These are phyloP conservation scores for Drosophila arizonae DNA, from an alignment of 1,140 invertebrate species.

Conservation along the genomic window DNA sequence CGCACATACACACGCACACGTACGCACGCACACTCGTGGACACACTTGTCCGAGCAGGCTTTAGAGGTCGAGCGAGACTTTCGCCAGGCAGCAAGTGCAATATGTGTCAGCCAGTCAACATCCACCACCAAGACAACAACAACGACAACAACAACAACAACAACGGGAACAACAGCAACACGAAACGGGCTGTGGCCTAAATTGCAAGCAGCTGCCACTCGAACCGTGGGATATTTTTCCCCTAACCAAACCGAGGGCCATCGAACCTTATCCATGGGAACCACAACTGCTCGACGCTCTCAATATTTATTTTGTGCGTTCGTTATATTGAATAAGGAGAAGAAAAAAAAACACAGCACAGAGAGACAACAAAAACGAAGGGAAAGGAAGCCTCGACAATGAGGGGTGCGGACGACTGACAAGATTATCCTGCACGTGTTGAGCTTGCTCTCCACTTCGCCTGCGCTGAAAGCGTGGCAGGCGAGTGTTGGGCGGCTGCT, in stretches of 20 bases:
- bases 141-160: conserved; percentile 31
- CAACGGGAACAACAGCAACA: conserved; percentile 40
- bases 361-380: conserved; percentile 18
- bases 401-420: conserved; percentile 44
- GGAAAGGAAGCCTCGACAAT: conserved; percentile 37
- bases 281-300: conserved; percentile 82
- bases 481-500: conserved; percentile 56
- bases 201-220: conserved; percentile 82
- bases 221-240: conserved; percentile 82
- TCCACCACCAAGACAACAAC: conserved; percentile 40
- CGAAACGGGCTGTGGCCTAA: conserved; percentile 74
- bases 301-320: conserved; percentile 76
- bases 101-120: conserved; percentile 62
- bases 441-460: conserved; percentile 62
- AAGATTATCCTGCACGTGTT: conserved; percentile 79
- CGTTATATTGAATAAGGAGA: conserved; percentile 67
- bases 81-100: conserved; percentile 64
- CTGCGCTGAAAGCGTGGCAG: conserved; percentile 72
- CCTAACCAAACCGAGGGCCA: conserved; percentile 58
- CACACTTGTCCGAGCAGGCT: conserved; percentile 40
- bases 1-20: conserved; percentile 2
- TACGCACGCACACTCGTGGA: neutral
- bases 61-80: conserved; percentile 41
- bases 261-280: conserved; percentile 82
- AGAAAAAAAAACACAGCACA: conserved; percentile 7